A percentile compares a stretch with the other conserved stretches of the same genome.
Evolutionary conservation across 1,140 invertebrate species (phyloP).

Genomic region (Bradysia coprophila): DNA sequence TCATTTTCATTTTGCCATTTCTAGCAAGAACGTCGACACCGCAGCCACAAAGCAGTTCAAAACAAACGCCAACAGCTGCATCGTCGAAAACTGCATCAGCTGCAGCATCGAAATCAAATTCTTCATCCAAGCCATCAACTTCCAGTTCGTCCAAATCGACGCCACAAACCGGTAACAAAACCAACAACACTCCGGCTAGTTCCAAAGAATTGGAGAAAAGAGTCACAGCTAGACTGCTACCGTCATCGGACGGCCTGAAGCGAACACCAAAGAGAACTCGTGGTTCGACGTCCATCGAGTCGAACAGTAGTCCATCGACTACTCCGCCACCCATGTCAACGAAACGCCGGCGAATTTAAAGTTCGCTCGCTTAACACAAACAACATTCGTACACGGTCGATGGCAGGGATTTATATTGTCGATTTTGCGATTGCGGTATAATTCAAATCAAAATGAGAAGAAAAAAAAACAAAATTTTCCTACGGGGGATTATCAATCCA

Average conservation of each 20-base stretch:
- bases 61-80: not conserved
- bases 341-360: conserved; percentile 20
- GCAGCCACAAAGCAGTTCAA: not conserved
- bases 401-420: no score
- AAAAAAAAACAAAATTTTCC: no score
- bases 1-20: not conserved
- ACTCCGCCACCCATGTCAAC: conserved; percentile 16
- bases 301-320: conserved; percentile 22
- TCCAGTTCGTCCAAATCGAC: no score
- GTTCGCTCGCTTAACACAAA: no score
- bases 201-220: conserved; percentile 15
- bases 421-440: no score
- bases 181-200: not conserved
- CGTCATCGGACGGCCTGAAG: conserved; percentile 13
- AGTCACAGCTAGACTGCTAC: conserved; percentile 9
- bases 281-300: conserved; percentile 22
- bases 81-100: not conserved
- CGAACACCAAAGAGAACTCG: conserved; percentile 19
- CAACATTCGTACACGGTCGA: no score
- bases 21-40: not conserved
- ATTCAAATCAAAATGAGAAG: no score
- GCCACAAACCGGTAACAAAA: no score
- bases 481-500: no score
- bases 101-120: not conserved
- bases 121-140: no score